These are phyloP conservation scores for Azemiops feae DNA, from an alignment of 2,113 vertebrate species.

Conservation along the genomic window DNA sequence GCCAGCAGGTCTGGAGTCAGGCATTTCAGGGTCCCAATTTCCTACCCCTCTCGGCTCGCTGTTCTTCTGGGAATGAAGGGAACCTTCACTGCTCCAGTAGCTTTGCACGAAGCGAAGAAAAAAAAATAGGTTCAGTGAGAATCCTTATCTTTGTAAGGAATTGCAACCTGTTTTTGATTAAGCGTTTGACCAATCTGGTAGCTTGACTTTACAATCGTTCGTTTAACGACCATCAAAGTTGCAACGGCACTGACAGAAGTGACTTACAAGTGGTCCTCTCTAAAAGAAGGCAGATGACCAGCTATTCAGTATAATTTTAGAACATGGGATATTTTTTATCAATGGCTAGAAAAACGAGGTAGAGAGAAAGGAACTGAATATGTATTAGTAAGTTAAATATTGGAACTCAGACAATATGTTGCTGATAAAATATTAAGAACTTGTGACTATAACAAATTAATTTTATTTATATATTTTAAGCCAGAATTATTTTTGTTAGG, in stretches of 20 bases:
- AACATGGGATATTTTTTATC: too few relatives aligned
- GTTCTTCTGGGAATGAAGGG: constrained; percentile 5
- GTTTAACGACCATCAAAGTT: background rate
- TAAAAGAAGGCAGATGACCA: too few relatives aligned
- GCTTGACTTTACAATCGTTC: background rate
- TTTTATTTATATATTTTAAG: too few relatives aligned
- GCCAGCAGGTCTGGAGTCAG: background rate
- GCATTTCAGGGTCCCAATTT: background rate
- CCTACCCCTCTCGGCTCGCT: background rate
- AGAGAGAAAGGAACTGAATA: too few relatives aligned
- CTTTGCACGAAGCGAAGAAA: background rate
- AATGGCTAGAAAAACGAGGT: too few relatives aligned
- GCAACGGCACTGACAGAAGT: background rate
- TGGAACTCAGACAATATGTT: too few relatives aligned
- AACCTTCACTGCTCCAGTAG: background rate
- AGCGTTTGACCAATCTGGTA: background rate
- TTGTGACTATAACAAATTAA: too few relatives aligned
- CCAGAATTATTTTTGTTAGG: too few relatives aligned
- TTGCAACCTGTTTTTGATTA: background rate
- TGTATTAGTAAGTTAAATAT: too few relatives aligned
- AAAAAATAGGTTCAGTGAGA: background rate
- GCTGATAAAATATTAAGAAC: too few relatives aligned
- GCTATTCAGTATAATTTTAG: too few relatives aligned
- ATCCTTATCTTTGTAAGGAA: background rate
- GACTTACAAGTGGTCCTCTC: background rate